Conservation (phyloP, 2,888 invertebrate species). For the Patella pellucida region DNA sequence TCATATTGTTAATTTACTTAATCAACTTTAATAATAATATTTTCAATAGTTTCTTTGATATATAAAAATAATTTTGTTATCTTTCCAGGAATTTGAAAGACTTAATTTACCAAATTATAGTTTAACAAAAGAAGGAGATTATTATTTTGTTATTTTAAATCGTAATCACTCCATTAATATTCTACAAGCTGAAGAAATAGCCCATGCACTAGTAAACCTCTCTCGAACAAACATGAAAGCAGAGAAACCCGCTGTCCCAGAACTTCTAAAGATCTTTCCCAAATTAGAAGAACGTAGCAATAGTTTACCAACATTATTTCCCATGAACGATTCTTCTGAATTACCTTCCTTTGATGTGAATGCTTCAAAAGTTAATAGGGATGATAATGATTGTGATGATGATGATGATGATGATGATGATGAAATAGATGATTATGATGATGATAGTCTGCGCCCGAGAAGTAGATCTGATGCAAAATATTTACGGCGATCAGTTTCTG, state of each 20-base stretch:
- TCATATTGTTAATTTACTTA: no score
- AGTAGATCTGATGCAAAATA: conserved; percentile 37
- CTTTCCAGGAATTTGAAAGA: conserved; percentile 75
- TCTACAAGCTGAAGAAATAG: conserved; percentile 50
- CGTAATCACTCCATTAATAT: conserved; percentile 43
- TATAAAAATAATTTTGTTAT: conserved; percentile 7
- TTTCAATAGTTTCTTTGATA: no score
- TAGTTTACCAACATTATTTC: conserved; percentile 38
- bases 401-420: neutral
- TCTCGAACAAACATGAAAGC: conserved; percentile 12
- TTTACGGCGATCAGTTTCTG: conserved; percentile 11
- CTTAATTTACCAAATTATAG: conserved; percentile 76
- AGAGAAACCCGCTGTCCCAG: neutral
- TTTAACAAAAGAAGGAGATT: conserved; percentile 75
- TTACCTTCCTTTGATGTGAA: neutral
- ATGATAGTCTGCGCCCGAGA: conserved; percentile 28
- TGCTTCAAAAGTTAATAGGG: neutral
- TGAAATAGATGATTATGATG: conserved; percentile 15
- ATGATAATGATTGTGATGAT: neutral
- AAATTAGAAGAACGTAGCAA: conserved; percentile 35
- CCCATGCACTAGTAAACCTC: conserved; percentile 47
- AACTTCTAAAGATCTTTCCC: neutral
- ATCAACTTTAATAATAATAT: no score
- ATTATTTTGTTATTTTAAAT: conserved; percentile 76
- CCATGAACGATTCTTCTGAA: conserved; percentile 11